phyloP scores from a whole-genome alignment of 2,113 vertebrate species.

The Danio rerio region GRCz12tu NC_133182.1:8395001-8395500 shows the following conservation, averaged over 20 bases:
- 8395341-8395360: constrained; percentile 29
- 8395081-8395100: constrained; percentile 45
- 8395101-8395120: constrained; percentile 35
- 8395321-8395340: background rate
- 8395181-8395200: constrained; percentile 40
- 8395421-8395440: constrained; percentile 54
- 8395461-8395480: constrained; percentile 37
- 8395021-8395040: constrained; percentile 56
- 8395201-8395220: constrained; percentile 47
- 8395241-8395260: constrained; percentile 36
- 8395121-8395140: constrained; percentile 28
- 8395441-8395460: constrained; percentile 49
- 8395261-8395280: constrained; percentile 28
- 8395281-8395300: background rate
- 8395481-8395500: constrained; percentile 31
- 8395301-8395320: background rate
- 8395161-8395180: constrained; percentile 26
- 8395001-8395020: constrained; percentile 24
- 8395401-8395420: constrained; percentile 47
- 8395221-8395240: background rate
- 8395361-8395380: constrained; percentile 22
- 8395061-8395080: constrained; percentile 49
- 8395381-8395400: constrained; percentile 33
- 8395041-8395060: constrained; percentile 35
- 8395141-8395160: constrained; percentile 9